Base-by-base conservation (phyloP, 2,888 invertebrate species). In the Lasioglossum lativentre region DNA sequence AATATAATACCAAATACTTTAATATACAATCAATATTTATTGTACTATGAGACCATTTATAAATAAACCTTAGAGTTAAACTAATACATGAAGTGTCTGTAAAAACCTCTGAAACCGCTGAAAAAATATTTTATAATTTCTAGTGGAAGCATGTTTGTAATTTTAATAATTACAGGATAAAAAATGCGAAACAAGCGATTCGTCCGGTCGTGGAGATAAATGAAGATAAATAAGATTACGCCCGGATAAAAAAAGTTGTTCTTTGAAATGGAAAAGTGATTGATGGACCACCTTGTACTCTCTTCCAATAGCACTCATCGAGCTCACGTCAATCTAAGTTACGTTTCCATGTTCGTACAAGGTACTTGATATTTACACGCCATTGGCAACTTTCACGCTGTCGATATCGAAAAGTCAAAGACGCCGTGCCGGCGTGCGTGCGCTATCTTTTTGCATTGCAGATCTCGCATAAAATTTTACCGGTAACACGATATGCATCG, bases 211-310 rank as follows among this genome's bases (percentile, higher is more conserved):
- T 23, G 23, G 6, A 19, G 47, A 8, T 45, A 45, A n/a, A 52
- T n/a, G 52, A n/a, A 52, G 23, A n/a, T n/a, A n/a, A n/a, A 56
- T 10, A n/a, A n/a, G 52, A 56, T 56, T n/a, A n/a, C 10, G 56
- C 56, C 1, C 12, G 4, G 56, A 12, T 4, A 12, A n/a, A n/a
- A 56, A 56, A n/a, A 56, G 12, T 56, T n/a, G n/a, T 6, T 56
- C n/a, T 56, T 56, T n/a, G 56, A n/a, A 56, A 63, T 63, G 63
- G 16, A 63, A 30, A 14, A 63, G 30, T 63, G 63, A 63, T 63
- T 30, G 30, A 63, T 30, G 63, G 63, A 19, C 30, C 63, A 63
- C 30, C 30, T 16, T 19, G 16, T 63, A 30, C 1, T 34, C 30
- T 63, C 8, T 30, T 63, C 30, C 30, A 30, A 63, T 63, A 6